Evolutionary conservation across 2,888 invertebrate genomes (phyloP).

Genomic region (Furcula furcula): DNA sequence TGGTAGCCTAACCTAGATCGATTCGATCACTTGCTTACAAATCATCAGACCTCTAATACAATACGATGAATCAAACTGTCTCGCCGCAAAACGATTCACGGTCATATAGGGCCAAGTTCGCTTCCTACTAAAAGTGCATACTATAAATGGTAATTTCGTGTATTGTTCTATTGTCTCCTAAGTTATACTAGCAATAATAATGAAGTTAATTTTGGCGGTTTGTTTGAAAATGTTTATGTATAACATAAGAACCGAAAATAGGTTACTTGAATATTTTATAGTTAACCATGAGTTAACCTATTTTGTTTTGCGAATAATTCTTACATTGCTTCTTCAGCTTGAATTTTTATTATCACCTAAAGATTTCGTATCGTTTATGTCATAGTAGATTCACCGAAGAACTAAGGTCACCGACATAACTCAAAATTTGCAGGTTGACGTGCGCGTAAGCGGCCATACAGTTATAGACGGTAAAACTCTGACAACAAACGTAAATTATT

Average conservation of each 20-base stretch:
- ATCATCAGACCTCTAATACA: conserved; percentile 29
- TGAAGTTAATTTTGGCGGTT: not conserved
- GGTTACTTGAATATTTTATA: no score
- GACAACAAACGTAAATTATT: no score
- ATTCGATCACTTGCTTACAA: conserved; percentile 35
- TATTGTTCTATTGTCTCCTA: conserved; percentile 7
- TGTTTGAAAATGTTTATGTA: not conserved
- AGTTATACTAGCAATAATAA: conserved; percentile 3
- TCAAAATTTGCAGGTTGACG: no score
- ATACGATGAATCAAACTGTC: conserved; percentile 25
- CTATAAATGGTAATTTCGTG: conserved; percentile 17
- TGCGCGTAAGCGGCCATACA: no score
- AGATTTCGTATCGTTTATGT: no score
- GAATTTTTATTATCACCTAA: no score
- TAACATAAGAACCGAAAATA: not conserved
- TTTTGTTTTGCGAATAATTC: no score
- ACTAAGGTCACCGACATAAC: no score
- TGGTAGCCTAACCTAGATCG: conserved; percentile 47
- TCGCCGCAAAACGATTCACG: conserved; percentile 22
- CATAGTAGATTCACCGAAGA: no score
- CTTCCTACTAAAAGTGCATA: conserved; percentile 27
- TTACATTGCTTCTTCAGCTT: no score
- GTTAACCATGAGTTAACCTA: no score
- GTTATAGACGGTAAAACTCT: no score
- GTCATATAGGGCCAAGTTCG: conserved; percentile 20